A percentile compares a stretch with the other conserved stretches of the same genome.
phyloP scores from a whole-genome alignment of 2,797 vertebrate species.

The Prunella strophiata region DNA sequence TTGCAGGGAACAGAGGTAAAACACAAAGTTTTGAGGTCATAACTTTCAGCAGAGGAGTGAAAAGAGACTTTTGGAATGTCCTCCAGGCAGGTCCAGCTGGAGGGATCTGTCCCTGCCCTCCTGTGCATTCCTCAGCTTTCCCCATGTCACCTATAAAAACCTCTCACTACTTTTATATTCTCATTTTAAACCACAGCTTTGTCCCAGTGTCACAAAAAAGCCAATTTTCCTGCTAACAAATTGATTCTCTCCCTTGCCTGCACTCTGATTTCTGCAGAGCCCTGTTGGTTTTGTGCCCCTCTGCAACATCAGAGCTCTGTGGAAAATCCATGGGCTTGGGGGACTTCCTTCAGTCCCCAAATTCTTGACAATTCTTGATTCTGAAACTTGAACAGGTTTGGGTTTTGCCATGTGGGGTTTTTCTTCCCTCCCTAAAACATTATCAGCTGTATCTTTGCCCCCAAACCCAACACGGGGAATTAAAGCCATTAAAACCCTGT shows the following conservation, averaged over 20 bases:
- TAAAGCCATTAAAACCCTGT: constrained; percentile 55
- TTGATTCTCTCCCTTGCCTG: constrained; percentile 30
- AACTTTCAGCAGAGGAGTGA: not conserved
- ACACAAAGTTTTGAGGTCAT: not conserved
- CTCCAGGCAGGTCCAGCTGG: not conserved
- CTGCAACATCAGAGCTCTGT: not conserved
- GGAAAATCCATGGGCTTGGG: not conserved
- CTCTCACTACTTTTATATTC: not conserved
- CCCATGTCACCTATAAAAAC: constrained; percentile 25
- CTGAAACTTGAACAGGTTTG: not conserved
- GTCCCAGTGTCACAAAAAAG: constrained; percentile 50
- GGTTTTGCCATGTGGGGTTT: not conserved
- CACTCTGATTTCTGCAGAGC: constrained; percentile 35
- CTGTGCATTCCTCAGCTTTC: not conserved
- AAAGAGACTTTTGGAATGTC: not conserved
- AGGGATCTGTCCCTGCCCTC: not conserved
- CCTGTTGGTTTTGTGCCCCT: constrained; percentile 36
- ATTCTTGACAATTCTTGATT: not conserved
- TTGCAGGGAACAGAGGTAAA: not conserved
- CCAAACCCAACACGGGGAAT: constrained; percentile 42
- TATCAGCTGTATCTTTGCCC: constrained; percentile 45
- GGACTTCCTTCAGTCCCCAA: not conserved
- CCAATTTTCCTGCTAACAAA: constrained; percentile 50
- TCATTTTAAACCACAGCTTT: constrained; percentile 13
- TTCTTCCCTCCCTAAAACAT: not conserved